Evolutionary conservation across 2,888 invertebrate species (phyloP).

Genomic region (Arenicola marina): DNA sequence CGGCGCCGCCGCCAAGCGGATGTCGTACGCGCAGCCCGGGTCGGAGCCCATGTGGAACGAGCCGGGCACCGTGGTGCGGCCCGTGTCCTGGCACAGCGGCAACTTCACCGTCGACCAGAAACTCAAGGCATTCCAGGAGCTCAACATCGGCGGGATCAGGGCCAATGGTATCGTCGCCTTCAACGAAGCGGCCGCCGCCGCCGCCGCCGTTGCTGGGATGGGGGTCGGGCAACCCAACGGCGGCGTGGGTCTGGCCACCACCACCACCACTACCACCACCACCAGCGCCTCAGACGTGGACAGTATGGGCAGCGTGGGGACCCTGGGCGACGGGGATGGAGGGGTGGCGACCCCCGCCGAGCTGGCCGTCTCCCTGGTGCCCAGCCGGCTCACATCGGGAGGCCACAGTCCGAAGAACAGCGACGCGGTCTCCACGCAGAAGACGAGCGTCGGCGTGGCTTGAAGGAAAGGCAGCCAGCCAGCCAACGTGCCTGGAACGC

Average conservation of each 20-base stretch:
- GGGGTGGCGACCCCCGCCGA: not conserved
- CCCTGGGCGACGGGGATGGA: not conserved
- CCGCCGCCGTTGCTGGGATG: not conserved
- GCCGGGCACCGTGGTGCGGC: slow-evolving; percentile 42
- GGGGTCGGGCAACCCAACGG: not conserved
- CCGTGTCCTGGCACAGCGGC: slow-evolving; percentile 56
- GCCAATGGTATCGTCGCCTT: not conserved
- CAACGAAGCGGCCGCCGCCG: not conserved
- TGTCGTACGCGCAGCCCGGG: slow-evolving; percentile 46
- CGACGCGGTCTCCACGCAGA: slow-evolving; percentile 3
- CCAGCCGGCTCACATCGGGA: slow-evolving; percentile 16
- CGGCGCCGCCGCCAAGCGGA: slow-evolving; percentile 40
- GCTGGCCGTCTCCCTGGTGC: slow-evolving; percentile 11
- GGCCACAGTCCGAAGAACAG: slow-evolving; percentile 26
- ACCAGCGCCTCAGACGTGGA: too few relatives aligned
- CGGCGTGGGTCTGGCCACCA: not conserved
- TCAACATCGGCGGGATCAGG: slow-evolving; percentile 3
- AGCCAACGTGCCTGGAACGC: too few relatives aligned
- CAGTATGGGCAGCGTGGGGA: too few relatives aligned
- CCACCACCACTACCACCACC: too few relatives aligned
- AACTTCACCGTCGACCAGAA: slow-evolving; percentile 50
- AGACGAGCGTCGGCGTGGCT: not conserved
- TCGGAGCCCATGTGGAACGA: slow-evolving; percentile 17
- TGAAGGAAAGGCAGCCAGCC: too few relatives aligned
- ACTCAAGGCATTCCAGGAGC: slow-evolving; percentile 17